Conservation (phyloP, 2,113 vertebrate species). For the Pantherophis guttatus region DNA sequence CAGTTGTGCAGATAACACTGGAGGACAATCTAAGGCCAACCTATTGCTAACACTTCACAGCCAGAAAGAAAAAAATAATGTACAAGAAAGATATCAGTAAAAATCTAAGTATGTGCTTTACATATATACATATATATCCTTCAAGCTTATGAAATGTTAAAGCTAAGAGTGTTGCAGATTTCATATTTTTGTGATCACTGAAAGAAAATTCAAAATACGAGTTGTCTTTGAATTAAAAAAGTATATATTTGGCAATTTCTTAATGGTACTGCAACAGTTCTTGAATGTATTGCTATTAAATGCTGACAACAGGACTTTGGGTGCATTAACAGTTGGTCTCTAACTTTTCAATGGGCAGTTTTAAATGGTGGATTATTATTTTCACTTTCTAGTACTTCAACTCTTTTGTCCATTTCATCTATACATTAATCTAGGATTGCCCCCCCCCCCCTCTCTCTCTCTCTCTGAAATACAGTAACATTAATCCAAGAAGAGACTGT, state of each 20-base stretch:
- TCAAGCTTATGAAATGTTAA: constrained; percentile 1
- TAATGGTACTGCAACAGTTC: not conserved
- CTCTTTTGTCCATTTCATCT: not conserved
- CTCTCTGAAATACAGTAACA: not conserved
- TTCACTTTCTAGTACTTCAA: not conserved
- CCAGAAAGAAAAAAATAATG: not conserved
- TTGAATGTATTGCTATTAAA: not conserved
- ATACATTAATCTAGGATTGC: not conserved
- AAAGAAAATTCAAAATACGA: not conserved
- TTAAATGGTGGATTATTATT: not conserved
- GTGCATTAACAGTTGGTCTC: not conserved
- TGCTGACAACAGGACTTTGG: not conserved
- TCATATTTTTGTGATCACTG: not conserved
- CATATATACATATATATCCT: not conserved
- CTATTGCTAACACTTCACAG: not conserved
- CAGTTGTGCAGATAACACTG: not conserved
- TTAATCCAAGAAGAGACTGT: not conserved
- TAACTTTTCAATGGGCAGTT: not conserved
- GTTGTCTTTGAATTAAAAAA: not conserved
- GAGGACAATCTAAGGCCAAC: not conserved
- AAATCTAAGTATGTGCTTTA: constrained; percentile 29
- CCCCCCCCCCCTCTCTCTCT: not conserved
- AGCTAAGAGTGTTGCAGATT: not conserved
- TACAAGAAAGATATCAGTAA: not conserved
- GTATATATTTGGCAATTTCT: not conserved